Conservation (phyloP, 1,140 invertebrate species). For the Drosophila athabasca region DNA sequence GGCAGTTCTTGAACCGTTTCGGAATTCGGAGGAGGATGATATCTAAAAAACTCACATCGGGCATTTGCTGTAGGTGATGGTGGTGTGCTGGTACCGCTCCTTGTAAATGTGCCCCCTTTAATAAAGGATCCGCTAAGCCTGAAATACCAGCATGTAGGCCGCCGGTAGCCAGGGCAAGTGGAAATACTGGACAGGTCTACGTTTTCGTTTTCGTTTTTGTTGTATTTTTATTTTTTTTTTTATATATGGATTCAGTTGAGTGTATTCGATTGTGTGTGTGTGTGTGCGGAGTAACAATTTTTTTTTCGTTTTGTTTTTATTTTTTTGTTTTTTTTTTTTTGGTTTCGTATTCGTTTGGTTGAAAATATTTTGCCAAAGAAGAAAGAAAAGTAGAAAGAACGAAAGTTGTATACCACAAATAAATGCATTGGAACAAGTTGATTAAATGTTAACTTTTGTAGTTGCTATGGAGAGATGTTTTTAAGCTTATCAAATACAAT, state of each 20-base stretch:
- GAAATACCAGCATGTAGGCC: constrained; percentile 85
- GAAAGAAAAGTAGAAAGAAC: constrained; percentile 78
- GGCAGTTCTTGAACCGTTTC: constrained; percentile 32
- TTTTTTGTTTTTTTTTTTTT: constrained; percentile 7
- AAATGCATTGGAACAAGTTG: constrained; percentile 57
- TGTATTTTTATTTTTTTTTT: constrained; percentile 30
- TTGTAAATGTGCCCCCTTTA: constrained; percentile 91
- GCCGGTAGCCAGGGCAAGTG: constrained; percentile 83
- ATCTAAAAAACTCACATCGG: constrained; percentile 84
- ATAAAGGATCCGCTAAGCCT: constrained; percentile 89
- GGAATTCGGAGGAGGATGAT: constrained; percentile 22
- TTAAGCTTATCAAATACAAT: constrained; percentile 58
- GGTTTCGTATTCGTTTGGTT: constrained; percentile 15
- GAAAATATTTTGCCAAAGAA: constrained; percentile 51
- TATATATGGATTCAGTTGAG: constrained; percentile 22
- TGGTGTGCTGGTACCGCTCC: constrained; percentile 91
- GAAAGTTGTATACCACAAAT: constrained; percentile 73
- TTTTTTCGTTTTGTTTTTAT: constrained; percentile 8
- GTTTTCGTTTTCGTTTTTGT: constrained; percentile 42
- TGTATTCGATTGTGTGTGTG: constrained; percentile 20
- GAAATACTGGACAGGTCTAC: constrained; percentile 84
- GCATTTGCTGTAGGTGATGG: constrained; percentile 87
- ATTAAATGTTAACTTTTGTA: constrained; percentile 54
- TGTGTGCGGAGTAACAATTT: constrained; percentile 40
- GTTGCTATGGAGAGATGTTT: constrained; percentile 55